Conservation (phyloP, 2,797 vertebrate species). For the Sebastes oblongus region DNA sequence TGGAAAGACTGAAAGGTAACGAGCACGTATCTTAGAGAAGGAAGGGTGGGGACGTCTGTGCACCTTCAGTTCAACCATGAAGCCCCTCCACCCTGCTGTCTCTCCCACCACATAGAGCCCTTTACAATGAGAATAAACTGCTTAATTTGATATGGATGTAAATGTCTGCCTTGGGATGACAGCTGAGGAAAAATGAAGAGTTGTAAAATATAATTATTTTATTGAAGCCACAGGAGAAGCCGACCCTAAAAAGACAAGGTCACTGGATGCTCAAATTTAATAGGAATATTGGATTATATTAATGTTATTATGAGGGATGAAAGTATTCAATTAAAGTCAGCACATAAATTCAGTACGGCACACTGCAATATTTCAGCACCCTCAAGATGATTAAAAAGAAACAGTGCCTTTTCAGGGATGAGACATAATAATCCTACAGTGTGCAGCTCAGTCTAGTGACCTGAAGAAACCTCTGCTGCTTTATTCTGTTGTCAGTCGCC, state of each 20-base stretch:
- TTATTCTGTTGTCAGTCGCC: not conserved
- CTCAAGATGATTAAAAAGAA: not conserved
- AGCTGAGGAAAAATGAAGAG: not conserved
- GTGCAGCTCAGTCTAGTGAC: not conserved
- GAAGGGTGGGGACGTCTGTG: conserved; percentile 36
- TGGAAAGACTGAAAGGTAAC: conserved; percentile 34
- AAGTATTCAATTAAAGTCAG: not conserved
- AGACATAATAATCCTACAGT: not conserved
- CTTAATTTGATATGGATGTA: not conserved
- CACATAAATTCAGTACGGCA: not conserved
- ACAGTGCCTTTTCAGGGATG: not conserved
- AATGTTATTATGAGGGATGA: not conserved
- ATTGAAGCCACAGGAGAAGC: not conserved
- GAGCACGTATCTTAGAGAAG: conserved; percentile 48
- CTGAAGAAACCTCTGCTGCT: not conserved
- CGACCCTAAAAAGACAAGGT: not conserved
- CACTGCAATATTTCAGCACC: not conserved
- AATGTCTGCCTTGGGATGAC: not conserved
- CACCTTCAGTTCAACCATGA: not conserved
- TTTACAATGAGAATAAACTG: not conserved
- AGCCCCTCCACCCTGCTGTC: not conserved
- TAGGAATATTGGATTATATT: not conserved
- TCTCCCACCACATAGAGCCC: not conserved
- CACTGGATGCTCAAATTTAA: not conserved
- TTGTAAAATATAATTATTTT: not conserved